Base-by-base conservation (phyloP, 2,888 invertebrate genomes). In the Callinectes sapidus region DNA sequence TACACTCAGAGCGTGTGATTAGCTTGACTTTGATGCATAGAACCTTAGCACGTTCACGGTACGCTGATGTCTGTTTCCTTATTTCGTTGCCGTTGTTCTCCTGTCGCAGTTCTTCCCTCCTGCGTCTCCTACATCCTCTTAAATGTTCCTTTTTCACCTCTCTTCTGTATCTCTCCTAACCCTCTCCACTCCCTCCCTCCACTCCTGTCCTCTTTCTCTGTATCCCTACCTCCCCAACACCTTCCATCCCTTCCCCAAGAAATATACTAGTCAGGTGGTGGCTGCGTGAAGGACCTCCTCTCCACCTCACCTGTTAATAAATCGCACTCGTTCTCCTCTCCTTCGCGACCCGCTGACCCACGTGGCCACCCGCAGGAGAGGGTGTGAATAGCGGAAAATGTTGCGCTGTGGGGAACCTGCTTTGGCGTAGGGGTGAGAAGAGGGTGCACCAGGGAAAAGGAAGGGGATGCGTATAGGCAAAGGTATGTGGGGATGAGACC, bases 251-350 rank as follows among this genome's bases (percentile, higher is more conserved):
- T 81, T 81, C 81, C 81, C 35, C 81, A 35, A 81, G 81, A 81
- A 81, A 81, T 81, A 81, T 81, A 81, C 81, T 81, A 81, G 81
- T 81, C 81, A 81, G 81, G 81, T 81, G 81, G 81, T 81, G 35
- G 81, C 81, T 81, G 10, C 32, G 32, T 35, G 23, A 32, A 81
- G 81, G 81, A 16, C 35, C 81, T 32, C 32, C 81, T 35, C 81
- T 81, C 35, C 81, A 81, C 32, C 35, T 32, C 81, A 81, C 81
- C 32, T 81, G 81, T 81, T 81, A 81, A 81, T 81, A 81, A 81
- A 81, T 81, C 81, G 32, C 81, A 35, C 32, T 32, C 81, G 81
- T 81, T 35, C 81, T 81, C 35, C 81, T 81, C 81, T 35, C 16
- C 81, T 32, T 35, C 81, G 32, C 81, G 81, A 81, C 81, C 81